Evolutionary conservation across 2,888 invertebrate species (phyloP).

Genomic region (Antitype chi): DNA sequence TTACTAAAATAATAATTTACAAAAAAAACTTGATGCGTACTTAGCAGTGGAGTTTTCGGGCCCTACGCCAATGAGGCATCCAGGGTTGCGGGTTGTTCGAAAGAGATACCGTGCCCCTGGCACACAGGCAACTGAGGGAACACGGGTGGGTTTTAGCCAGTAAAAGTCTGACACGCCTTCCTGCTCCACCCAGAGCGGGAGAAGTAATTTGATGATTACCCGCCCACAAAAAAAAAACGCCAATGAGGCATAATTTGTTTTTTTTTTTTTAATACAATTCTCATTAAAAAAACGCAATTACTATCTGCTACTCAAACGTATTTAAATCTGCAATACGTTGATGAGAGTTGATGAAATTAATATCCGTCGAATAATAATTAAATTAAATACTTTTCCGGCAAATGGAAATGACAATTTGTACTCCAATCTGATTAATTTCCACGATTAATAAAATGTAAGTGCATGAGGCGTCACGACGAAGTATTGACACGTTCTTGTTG

Average conservation of each 20-base stretch:
- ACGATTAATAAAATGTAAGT: conserved; percentile 1
- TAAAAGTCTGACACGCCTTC: no score
- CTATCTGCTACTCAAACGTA: conserved; percentile 1
- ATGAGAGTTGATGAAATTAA: conserved; percentile 17
- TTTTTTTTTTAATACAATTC: no score
- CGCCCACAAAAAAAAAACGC: no score
- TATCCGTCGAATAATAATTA: conserved; percentile 4
- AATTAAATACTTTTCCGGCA: neutral
- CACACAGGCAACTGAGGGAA: no score
- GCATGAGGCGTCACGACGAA: neutral
- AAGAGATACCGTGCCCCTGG: no score
- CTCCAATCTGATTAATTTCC: neutral
- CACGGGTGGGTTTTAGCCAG: no score
- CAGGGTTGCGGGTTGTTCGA: no score
- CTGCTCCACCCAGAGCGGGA: no score
- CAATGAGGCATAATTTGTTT: neutral
- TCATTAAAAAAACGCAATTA: neutral
- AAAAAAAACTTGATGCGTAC: no score
- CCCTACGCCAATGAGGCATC: neutral
- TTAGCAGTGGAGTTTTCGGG: no score
- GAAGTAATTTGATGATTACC: no score
- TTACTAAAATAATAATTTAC: no score
- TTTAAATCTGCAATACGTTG: neutral
- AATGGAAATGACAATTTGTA: conserved; percentile 16
- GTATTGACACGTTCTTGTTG: neutral